phyloP scores from a whole-genome alignment of 2,797 vertebrate species.

The Tiaroga cobitis region DNA sequence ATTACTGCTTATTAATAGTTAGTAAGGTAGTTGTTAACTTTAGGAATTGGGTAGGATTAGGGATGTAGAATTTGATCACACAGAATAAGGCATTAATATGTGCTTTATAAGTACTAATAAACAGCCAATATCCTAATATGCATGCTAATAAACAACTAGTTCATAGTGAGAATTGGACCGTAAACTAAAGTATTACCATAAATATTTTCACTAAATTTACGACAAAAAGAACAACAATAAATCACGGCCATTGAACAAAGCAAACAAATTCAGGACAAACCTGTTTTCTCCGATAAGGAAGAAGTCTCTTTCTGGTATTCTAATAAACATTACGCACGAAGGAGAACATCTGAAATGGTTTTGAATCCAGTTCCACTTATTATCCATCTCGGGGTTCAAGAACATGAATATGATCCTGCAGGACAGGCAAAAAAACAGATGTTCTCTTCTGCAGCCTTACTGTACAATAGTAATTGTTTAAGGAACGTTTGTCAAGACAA shows the following conservation, averaged over 20 bases:
- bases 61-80: no score
- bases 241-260: background rate
- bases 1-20: no score
- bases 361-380: conserved; percentile 75
- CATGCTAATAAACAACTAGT: no score
- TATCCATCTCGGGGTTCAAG: conserved; percentile 62
- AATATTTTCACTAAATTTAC: background rate
- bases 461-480: background rate
- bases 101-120: no score
- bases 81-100: no score
- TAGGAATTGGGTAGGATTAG: no score
- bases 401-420: conserved; percentile 74
- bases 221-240: background rate
- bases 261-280: conserved; percentile 67
- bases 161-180: no score
- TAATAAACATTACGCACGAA: conserved; percentile 82
- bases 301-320: conserved; percentile 75
- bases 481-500: background rate
- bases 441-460: background rate
- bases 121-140: no score
- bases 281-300: conserved; percentile 82
- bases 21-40: no score
- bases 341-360: conserved; percentile 82
- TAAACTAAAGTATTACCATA: background rate
- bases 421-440: background rate